Evolutionary conservation across 2,113 vertebrate species (phyloP).

Genomic region (Rana temporaria): DNA sequence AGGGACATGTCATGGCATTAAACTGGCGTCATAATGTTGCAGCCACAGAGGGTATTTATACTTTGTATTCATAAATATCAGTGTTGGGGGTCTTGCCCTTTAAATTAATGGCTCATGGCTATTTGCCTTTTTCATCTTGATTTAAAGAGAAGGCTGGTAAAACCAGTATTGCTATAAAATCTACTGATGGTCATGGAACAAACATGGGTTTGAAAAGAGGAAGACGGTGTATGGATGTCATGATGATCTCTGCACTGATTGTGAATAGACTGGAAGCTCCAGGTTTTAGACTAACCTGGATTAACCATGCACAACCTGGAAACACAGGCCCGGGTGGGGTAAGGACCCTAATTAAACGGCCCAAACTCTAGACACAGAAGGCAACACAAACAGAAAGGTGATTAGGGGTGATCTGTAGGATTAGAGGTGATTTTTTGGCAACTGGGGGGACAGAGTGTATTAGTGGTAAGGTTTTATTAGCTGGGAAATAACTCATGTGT

Average conservation of each 20-base stretch:
- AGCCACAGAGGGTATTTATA: too few species aligned
- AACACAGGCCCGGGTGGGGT: background rate
- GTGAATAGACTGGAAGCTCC: background rate
- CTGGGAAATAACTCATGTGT: conserved; percentile 5
- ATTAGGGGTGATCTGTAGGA: background rate
- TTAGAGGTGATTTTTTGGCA: background rate
- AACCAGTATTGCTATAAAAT: too few species aligned
- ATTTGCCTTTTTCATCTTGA: too few species aligned
- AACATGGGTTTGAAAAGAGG: background rate
- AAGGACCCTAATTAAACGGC: conserved; percentile 13
- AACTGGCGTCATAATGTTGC: too few species aligned
- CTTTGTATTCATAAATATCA: too few species aligned
- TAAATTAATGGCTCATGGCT: too few species aligned
- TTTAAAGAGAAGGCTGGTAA: too few species aligned
- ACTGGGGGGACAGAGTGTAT: background rate
- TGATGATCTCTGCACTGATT: background rate
- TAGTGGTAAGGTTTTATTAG: background rate
- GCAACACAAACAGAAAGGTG: conserved; percentile 9
- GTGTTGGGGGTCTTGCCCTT: too few species aligned
- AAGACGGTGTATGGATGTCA: background rate
- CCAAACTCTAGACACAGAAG: background rate
- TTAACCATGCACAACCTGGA: conserved; percentile 43
- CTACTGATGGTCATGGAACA: too few species aligned
- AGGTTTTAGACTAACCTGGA: conserved; percentile 2
- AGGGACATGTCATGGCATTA: too few species aligned